A percentile compares a stretch with the other conserved stretches of the same genome.
These are phyloP conservation scores for Leptopilina syphax DNA, from an alignment of 2,888 invertebrate genomes.

Conservation along the genomic window DNA sequence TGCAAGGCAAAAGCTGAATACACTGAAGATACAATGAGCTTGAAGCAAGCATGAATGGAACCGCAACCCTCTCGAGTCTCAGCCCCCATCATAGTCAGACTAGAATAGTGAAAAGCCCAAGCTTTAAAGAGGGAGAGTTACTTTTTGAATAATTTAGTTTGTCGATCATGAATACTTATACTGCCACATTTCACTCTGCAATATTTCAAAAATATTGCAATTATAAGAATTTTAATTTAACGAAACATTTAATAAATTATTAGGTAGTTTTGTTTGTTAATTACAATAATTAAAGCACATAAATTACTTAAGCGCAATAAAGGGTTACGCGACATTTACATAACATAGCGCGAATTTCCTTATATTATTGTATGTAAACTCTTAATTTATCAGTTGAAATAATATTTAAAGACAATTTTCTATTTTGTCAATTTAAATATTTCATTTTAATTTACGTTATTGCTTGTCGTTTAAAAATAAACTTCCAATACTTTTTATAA, in stretches of 20 bases:
- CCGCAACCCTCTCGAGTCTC: constrained; percentile 62
- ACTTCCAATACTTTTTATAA: too few species aligned
- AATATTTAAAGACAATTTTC: too few species aligned
- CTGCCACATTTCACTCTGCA: constrained; percentile 11
- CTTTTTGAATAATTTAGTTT: constrained; percentile 68
- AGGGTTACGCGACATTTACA: too few species aligned
- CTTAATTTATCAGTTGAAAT: too few species aligned
- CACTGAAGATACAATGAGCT: constrained; percentile 72
- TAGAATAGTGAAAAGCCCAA: constrained; percentile 58
- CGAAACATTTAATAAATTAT: constrained; percentile 6
- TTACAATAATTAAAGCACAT: too few species aligned
- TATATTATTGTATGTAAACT: too few species aligned
- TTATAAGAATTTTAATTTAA: constrained; percentile 13
- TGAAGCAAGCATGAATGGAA: constrained; percentile 76
- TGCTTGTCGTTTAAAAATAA: too few species aligned
- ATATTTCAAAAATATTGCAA: background rate
- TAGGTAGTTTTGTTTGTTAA: background rate
- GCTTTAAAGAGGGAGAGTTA: constrained; percentile 63
- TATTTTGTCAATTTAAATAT: too few species aligned
- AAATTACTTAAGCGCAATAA: too few species aligned
- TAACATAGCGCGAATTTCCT: too few species aligned
- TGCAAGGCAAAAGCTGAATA: constrained; percentile 73
- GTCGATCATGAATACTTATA: constrained; percentile 56
- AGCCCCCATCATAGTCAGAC: constrained; percentile 60
- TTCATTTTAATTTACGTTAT: too few species aligned